Conservation (phyloP, 2,797 vertebrate genomes). For the Tamandua tetradactyla region DNA sequence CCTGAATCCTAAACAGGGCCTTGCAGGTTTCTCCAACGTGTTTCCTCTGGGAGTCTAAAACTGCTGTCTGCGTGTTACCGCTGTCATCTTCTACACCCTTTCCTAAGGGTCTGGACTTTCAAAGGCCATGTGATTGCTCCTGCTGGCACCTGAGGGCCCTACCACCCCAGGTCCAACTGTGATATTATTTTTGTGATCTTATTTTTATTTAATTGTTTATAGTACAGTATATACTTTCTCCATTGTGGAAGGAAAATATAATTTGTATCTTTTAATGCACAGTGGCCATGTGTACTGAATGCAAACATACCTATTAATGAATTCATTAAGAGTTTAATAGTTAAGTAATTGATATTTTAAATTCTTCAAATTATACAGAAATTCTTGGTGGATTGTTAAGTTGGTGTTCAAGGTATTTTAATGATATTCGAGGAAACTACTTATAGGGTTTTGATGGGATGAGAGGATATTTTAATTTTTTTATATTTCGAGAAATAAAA, state of each 20-base stretch:
- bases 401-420: conserved; percentile 39
- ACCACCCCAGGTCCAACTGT: neutral
- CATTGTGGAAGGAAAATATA: neutral
- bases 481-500: neutral
- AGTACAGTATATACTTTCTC: neutral
- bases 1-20: neutral
- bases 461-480: neutral
- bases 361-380: neutral
- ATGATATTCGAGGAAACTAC: conserved; percentile 51
- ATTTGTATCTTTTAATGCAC: conserved; percentile 48
- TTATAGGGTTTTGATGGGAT: conserved; percentile 44
- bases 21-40: neutral
- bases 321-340: conserved; percentile 50
- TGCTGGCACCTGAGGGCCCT: neutral
- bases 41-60: neutral
- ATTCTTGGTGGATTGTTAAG: conserved; percentile 24
- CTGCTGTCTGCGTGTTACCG: accelerated
- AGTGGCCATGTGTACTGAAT: neutral
- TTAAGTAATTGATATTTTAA: conserved; percentile 47
- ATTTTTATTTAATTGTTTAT: conserved; percentile 16
- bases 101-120: neutral
- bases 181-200: neutral
- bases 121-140: neutral
- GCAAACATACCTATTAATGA: conserved; percentile 31
- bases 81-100: neutral